These are phyloP conservation scores for Drosophila pruinosa DNA, from an alignment of 1,140 invertebrate species.

Conservation along the genomic window DNA sequence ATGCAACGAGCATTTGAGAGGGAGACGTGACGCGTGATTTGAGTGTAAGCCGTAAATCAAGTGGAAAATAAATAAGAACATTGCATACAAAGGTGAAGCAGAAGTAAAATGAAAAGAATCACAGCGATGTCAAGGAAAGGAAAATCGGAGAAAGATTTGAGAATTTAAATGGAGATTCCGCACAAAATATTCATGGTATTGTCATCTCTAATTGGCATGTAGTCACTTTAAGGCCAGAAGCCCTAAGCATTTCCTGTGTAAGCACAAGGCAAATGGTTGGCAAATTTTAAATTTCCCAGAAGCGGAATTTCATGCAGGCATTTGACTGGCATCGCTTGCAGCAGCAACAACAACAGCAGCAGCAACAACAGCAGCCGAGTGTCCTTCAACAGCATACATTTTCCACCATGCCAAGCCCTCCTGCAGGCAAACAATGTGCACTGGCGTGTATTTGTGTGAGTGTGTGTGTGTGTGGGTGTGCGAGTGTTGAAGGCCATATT, in stretches of 20 bases:
- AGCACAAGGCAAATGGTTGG: constrained; percentile 13
- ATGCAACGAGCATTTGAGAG: neutral
- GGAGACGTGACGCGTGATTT: neutral
- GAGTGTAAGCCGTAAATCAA: neutral
- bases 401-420: neutral
- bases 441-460: neutral
- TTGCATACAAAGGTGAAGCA: no score
- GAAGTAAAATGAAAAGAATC: neutral
- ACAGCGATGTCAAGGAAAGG: neutral
- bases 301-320: constrained; percentile 31
- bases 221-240: neutral
- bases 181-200: neutral
- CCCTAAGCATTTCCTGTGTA: neutral
- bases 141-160: neutral
- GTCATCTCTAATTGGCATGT: neutral
- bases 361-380: constrained; percentile 8
- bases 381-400: constrained; percentile 26
- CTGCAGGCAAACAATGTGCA: constrained; percentile 55
- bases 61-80: no score
- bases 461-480: constrained; percentile 12
- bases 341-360: constrained; percentile 5
- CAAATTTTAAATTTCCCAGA: constrained; percentile 29
- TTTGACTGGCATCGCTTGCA: constrained; percentile 24
- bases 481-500: constrained; percentile 65
- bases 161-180: neutral